These are phyloP conservation scores for Pipistrellus pipistrellus DNA, from an alignment of 2,797 vertebrate genomes.

Conservation along the genomic window DNA sequence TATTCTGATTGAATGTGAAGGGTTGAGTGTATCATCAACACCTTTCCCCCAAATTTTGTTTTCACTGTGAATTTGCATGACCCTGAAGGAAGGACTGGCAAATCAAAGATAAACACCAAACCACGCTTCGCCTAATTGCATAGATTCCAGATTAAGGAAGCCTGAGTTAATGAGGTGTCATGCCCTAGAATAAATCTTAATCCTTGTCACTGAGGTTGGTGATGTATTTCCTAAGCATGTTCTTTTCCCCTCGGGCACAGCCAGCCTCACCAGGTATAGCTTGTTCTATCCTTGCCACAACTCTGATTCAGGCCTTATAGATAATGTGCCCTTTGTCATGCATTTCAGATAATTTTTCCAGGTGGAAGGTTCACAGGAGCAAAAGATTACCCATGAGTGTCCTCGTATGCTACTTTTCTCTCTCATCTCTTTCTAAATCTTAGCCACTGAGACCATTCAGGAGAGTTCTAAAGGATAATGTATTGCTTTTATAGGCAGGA, in stretches of 20 bases:
- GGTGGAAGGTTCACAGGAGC: constrained; percentile 85
- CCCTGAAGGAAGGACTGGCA: constrained; percentile 6
- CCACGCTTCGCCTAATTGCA: background rate
- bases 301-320: constrained; percentile 69
- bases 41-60: background rate
- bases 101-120: constrained; percentile 30
- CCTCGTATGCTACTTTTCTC: constrained; percentile 80
- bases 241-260: background rate
- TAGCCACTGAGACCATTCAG: constrained; percentile 88
- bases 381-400: constrained; percentile 84
- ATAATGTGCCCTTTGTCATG: constrained; percentile 32
- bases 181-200: constrained; percentile 18
- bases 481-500: background rate
- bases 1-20: background rate
- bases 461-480: constrained; percentile 56
- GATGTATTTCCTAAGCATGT: constrained; percentile 9
- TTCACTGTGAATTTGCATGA: background rate
- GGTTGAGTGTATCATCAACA: background rate
- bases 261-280: background rate
- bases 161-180: constrained; percentile 28
- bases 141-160: constrained; percentile 37
- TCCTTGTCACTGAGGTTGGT: background rate
- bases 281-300: constrained; percentile 45
- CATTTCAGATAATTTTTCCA: constrained; percentile 76
- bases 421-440: constrained; percentile 71